Conservation (phyloP, 2,113 vertebrate species). For the Dissostichus mawsoni region DNA sequence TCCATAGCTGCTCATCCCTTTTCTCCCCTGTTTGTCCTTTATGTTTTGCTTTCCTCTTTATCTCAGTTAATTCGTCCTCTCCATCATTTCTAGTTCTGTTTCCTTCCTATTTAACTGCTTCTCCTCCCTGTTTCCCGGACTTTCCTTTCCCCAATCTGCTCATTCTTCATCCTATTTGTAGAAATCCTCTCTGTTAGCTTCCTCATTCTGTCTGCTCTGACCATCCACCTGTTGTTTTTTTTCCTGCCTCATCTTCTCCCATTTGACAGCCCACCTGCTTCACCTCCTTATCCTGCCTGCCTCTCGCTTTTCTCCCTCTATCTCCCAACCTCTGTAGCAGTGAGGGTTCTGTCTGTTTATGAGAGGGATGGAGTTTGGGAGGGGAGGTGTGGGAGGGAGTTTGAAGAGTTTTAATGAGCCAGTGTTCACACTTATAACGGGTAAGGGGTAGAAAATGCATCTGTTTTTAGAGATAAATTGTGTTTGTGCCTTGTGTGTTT, state of each 20-base stretch:
- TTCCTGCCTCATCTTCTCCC: conserved; percentile 10
- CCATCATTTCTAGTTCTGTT: conserved; percentile 14
- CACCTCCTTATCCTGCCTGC: conserved; percentile 41
- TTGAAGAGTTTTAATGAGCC: conserved; percentile 76
- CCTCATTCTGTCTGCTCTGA: conserved; percentile 51
- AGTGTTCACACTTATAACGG: conserved; percentile 54
- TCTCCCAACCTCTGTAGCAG: conserved; percentile 33
- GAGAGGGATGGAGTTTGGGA: conserved; percentile 8
- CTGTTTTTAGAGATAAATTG: conserved; percentile 22
- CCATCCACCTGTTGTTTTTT: conserved; percentile 30
- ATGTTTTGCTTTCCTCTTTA: conserved; percentile 2
- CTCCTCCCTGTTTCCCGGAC: conserved; percentile 17
- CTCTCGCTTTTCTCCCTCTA: neutral
- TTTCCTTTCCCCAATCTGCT: conserved; percentile 52
- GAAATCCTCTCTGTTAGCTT: conserved; percentile 49
- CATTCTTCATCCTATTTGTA: conserved; percentile 65
- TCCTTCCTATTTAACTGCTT: conserved; percentile 28
- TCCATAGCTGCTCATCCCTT: neutral
- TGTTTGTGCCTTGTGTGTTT: neutral
- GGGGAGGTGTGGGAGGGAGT: conserved; percentile 57
- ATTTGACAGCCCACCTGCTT: conserved; percentile 48
- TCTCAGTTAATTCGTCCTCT: conserved; percentile 22
- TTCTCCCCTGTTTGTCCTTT: conserved; percentile 3
- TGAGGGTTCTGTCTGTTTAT: conserved; percentile 50
- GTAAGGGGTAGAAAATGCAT: conserved; percentile 66